These are phyloP conservation scores for Ophiothrix spiculata DNA, from an alignment of 35 echinoderm and acorn worm genomes.

Conservation along the genomic window DNA sequence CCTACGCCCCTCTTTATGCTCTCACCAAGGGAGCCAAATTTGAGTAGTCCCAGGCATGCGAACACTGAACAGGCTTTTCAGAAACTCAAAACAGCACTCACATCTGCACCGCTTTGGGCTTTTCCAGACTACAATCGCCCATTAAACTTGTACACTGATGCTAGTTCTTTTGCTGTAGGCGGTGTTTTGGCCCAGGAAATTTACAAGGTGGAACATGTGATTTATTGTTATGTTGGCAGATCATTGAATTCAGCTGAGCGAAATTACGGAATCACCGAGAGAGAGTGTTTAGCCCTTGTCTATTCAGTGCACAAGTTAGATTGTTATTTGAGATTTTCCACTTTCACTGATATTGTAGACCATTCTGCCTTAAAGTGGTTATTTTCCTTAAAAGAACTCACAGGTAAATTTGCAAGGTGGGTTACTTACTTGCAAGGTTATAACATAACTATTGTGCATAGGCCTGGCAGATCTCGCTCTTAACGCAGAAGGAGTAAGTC, in stretches of 20 bases:
- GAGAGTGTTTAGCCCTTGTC: constrained; percentile 32
- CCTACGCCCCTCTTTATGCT: constrained; percentile 19
- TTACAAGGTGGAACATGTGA: constrained; percentile 45
- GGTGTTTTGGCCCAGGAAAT: constrained; percentile 57
- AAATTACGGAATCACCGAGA: constrained; percentile 36
- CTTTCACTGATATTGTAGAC: constrained; percentile 42
- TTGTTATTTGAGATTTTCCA: constrained; percentile 31
- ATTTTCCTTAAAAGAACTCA: constrained; percentile 40
- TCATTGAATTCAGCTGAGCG: constrained; percentile 27
- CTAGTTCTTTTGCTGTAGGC: constrained; percentile 52
- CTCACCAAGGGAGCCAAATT: constrained; percentile 26
- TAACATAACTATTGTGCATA: constrained; percentile 15
- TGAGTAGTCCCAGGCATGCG: constrained; percentile 54
- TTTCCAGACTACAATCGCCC: constrained; percentile 44
- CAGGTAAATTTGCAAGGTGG: constrained; percentile 61
- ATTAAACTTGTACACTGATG: constrained; percentile 66
- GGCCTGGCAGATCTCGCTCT: constrained; percentile 20
- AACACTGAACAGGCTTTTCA: constrained; percentile 53
- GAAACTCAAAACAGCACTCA: constrained; percentile 26
- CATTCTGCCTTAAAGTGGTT: constrained; percentile 61
- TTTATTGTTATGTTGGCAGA: constrained; percentile 63
- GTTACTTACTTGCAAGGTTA: constrained; percentile 32
- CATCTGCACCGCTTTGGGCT: constrained; percentile 46
- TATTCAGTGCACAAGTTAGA: constrained; percentile 17
- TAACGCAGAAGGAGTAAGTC: constrained; percentile 49